Percentiles rank a stretch among this genome's conserved stretches.
phyloP scores from a whole-genome alignment of 2,113 vertebrate genomes.

The Odobenus rosmarus region DNA sequence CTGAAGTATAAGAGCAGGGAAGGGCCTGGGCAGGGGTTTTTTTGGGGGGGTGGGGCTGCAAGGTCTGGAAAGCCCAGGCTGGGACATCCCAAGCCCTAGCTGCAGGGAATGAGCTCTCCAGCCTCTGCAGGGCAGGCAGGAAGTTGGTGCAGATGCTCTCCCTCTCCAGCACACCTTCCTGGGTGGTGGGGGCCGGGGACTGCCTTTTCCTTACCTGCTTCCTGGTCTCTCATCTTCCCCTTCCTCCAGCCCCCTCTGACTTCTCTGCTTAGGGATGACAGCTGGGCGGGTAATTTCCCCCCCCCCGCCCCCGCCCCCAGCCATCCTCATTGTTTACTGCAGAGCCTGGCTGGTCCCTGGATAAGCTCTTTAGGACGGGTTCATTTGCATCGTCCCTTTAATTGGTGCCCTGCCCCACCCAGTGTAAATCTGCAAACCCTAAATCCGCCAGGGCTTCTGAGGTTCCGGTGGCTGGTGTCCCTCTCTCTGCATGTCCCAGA shows the following conservation, averaged over 20 bases:
- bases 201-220: not conserved
- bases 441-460: not conserved
- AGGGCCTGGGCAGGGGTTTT: no score
- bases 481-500: not conserved
- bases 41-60: no score
- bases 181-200: not conserved
- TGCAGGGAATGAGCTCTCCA: not conserved
- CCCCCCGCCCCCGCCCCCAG: not conserved
- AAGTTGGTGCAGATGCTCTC: not conserved
- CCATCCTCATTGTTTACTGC: not conserved
- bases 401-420: not conserved
- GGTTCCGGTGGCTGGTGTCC: no score
- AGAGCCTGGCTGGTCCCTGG: not conserved
- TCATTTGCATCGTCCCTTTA: not conserved
- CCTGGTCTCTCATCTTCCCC: not conserved
- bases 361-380: not conserved
- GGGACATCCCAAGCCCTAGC: not conserved
- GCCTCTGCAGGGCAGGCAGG: not conserved
- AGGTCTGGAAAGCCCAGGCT: no score
- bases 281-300: not conserved
- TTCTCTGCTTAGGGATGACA: not conserved
- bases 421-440: not conserved
- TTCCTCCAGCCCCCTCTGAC: not conserved
- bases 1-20: not conserved
- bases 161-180: no score